phyloP scores from a whole-genome alignment of 2,797 vertebrate species.

The Parauchenoglanis ngamensis region DNA sequence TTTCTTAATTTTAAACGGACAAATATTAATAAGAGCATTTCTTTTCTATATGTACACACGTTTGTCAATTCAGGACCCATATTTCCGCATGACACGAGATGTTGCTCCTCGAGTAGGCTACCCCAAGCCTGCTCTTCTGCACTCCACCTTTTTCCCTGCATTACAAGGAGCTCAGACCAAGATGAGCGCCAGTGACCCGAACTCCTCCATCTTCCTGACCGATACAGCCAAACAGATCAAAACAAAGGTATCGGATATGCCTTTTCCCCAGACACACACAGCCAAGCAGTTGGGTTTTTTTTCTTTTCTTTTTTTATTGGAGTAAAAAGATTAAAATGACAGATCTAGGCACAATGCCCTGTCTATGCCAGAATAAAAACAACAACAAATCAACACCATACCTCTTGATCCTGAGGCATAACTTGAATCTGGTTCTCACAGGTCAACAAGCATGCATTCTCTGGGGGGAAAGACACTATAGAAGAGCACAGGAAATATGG shows the following conservation, averaged over 20 bases:
- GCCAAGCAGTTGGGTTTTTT: not conserved
- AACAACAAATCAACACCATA: not conserved
- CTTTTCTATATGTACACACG: no score
- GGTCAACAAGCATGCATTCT: slow-evolving; percentile 98
- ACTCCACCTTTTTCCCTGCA: slow-evolving; percentile 96
- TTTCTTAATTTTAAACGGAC: not conserved
- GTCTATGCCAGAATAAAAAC: not conserved
- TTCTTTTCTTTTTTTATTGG: not conserved
- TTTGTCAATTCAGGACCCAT: slow-evolving; percentile 83
- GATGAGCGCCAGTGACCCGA: slow-evolving; percentile 96
- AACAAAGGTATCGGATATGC: slow-evolving; percentile 82
- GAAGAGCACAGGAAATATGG: slow-evolving; percentile 91
- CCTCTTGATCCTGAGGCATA: not conserved
- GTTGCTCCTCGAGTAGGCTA: slow-evolving; percentile 93
- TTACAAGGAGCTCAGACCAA: slow-evolving; percentile 97
- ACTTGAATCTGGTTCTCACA: slow-evolving; percentile 60
- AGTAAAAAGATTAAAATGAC: not conserved
- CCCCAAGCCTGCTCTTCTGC: slow-evolving; percentile 91
- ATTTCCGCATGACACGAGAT: slow-evolving; percentile 97
- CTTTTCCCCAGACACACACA: not conserved
- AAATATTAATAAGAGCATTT: no score
- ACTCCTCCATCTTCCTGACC: slow-evolving; percentile 95
- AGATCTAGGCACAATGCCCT: not conserved
- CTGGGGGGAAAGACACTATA: slow-evolving; percentile 91
- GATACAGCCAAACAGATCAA: slow-evolving; percentile 97